Evolutionary conservation across 2,888 invertebrate species (phyloP).

Genomic region (Dasysyrphus albostriatus): DNA sequence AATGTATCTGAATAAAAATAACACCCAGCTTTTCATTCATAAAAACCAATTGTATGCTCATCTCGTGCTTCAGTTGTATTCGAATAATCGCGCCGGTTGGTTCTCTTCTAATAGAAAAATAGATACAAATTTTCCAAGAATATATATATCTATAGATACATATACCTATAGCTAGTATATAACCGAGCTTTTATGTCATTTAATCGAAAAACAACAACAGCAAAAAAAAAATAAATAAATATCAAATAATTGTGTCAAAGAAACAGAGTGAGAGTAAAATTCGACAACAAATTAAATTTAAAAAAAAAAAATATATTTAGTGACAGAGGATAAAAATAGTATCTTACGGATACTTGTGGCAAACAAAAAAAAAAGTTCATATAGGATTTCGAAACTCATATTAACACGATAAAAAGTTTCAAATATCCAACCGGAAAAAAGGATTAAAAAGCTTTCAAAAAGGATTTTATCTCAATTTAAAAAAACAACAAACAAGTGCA

Average conservation of each 20-base stretch:
- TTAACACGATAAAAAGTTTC: slow-evolving; percentile 22
- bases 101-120: slow-evolving; percentile 72
- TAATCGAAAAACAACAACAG: slow-evolving; percentile 13
- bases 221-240: slow-evolving; percentile 1
- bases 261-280: slow-evolving; percentile 25
- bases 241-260: slow-evolving; percentile 27
- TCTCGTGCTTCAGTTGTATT: slow-evolving; percentile 84
- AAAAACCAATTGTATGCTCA: slow-evolving; percentile 84
- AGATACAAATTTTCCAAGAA: slow-evolving; percentile 50
- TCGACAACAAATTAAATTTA: not conserved
- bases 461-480: slow-evolving; percentile 1
- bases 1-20: slow-evolving; percentile 67
- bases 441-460: slow-evolving; percentile 40
- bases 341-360: slow-evolving; percentile 49
- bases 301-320: slow-evolving; percentile 31
- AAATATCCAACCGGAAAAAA: slow-evolving; percentile 18
- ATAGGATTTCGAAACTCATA: slow-evolving; percentile 27
- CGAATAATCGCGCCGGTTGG: slow-evolving; percentile 84
- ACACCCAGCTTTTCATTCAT: slow-evolving; percentile 83
- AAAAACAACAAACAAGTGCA: not conserved
- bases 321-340: slow-evolving; percentile 68
- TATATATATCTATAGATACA: not conserved
- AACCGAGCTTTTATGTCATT: slow-evolving; percentile 55
- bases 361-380: not conserved
- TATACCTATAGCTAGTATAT: not conserved